Percentiles rank a stretch among this genome's conserved stretches.
Evolutionary conservation across 2,113 vertebrate genomes (phyloP).

Genomic region (Entomyzon cyanotis): DNA sequence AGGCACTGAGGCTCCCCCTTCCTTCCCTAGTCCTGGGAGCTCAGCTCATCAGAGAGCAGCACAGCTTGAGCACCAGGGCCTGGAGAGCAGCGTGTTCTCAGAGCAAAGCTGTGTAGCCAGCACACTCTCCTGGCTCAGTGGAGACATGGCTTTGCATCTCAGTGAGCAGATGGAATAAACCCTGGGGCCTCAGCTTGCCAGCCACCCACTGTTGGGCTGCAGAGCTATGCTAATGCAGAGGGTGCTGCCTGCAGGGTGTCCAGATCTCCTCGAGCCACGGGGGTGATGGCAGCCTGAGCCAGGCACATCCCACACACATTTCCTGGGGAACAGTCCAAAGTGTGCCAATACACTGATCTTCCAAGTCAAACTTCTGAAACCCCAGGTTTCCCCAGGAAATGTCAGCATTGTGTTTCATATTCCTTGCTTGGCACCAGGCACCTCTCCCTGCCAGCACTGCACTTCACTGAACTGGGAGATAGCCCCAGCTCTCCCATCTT

Average conservation of each 20-base stretch:
- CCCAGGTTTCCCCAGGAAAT: not conserved
- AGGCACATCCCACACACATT: not conserved
- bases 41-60: not conserved
- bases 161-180: not conserved
- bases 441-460: rapidly evolving
- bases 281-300: not conserved
- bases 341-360: not conserved
- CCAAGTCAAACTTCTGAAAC: not conserved
- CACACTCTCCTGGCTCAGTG: slow-evolving; percentile 46
- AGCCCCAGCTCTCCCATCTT: not conserved
- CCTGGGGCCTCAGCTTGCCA: not conserved
- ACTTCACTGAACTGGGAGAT: not conserved
- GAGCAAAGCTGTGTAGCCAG: slow-evolving; percentile 28
- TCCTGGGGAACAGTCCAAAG: not conserved
- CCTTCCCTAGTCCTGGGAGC: not conserved
- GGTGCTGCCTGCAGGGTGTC: not conserved
- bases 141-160: not conserved
- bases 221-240: not conserved
- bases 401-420: not conserved
- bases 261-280: not conserved
- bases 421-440: not conserved
- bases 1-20: not conserved
- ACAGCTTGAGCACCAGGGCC: not conserved
- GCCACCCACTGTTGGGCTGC: not conserved
- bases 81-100: not conserved